Conservation (phyloP, 2,888 invertebrate species). For the Drosophila atroscutellata region DNA sequence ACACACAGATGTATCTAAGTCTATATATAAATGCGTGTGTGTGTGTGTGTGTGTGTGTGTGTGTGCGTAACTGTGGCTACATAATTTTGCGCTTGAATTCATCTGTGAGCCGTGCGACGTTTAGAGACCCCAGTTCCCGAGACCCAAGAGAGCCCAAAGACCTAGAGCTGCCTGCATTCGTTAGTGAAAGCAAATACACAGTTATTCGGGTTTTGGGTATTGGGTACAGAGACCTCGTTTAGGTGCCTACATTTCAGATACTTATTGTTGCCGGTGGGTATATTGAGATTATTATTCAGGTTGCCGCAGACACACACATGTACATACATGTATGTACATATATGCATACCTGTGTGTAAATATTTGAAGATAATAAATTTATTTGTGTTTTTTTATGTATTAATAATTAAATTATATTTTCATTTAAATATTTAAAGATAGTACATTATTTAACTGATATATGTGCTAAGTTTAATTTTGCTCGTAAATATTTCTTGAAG, state of each 20-base stretch:
- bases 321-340: not conserved
- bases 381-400: too few relatives aligned
- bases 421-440: not conserved
- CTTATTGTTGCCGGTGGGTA: constrained; percentile 29
- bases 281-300: constrained; percentile 2
- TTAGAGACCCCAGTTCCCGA: constrained; percentile 53
- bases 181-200: constrained; percentile 75
- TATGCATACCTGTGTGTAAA: not conserved
- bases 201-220: constrained; percentile 38
- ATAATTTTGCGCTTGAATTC: constrained; percentile 81
- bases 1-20: constrained; percentile 34
- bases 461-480: not conserved
- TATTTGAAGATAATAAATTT: not conserved
- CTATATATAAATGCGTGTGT: constrained; percentile 2
- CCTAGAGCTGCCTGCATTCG: constrained; percentile 70
- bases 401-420: not conserved
- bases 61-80: constrained; percentile 69
- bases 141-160: constrained; percentile 52
- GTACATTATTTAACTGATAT: not conserved
- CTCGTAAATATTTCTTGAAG: not conserved
- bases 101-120: constrained; percentile 73
- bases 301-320: not conserved
- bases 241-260: constrained; percentile 43
- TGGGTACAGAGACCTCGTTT: constrained; percentile 33
- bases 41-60: constrained; percentile 20